Evolutionary conservation across 2,113 vertebrate species (phyloP).

Genomic region (Lepus americanus): DNA sequence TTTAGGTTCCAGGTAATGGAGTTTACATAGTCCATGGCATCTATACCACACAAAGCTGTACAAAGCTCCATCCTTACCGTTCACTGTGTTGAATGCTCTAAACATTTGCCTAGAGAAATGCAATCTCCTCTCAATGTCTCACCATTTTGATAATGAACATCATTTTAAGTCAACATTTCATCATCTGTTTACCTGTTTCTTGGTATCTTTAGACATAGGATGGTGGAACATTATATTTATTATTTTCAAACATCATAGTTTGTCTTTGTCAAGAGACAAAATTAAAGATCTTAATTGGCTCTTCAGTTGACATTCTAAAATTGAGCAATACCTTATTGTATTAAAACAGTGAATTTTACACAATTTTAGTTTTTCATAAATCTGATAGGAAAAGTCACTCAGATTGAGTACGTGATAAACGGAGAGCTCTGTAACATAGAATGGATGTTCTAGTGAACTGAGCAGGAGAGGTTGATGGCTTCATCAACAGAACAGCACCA

Average conservation of each 20-base stretch:
- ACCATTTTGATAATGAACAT: background rate
- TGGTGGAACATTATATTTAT: background rate
- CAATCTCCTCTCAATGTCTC: background rate
- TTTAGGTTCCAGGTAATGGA: background rate
- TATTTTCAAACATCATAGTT: constrained; percentile 23
- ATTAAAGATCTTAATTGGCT: background rate
- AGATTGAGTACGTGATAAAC: no score
- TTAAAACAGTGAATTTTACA: no score
- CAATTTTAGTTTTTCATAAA: no score
- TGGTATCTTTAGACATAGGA: background rate
- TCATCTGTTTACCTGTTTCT: background rate
- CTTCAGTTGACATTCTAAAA: background rate
- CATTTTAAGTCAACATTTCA: constrained; percentile 14
- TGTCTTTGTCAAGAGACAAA: background rate
- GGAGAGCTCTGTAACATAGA: background rate
- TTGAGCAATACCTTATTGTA: background rate
- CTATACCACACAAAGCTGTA: background rate
- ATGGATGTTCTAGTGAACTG: background rate
- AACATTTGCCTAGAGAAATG: background rate
- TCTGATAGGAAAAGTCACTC: no score
- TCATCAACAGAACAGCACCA: background rate
- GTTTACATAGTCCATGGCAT: background rate
- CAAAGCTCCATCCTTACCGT: background rate
- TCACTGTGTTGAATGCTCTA: background rate
- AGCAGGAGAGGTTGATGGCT: background rate